Evolutionary conservation across 2,113 vertebrate species (phyloP), one percentile per base, ranked within the genome.

Genomic region (Aptenodytes patagonicus): DNA sequence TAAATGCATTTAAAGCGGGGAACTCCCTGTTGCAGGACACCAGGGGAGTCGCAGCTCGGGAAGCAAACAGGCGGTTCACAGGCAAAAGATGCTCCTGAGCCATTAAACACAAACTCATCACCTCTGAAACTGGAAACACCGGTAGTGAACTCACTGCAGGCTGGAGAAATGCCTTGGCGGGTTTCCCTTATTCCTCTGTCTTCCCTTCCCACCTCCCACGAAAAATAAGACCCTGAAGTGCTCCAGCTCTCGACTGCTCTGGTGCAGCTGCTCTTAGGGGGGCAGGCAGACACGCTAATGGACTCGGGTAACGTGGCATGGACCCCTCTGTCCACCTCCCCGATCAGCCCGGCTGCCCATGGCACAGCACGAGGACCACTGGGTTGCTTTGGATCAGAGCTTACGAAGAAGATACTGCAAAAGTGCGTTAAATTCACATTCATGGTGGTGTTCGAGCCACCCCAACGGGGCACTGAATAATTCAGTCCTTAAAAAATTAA

Each of bases 231-330:
- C 36, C 26, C 42, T 36, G 38, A 25, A 24, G 28, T 7, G 28
- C 70, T 51, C 52, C 58, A 18, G 76, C 15, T 66, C 73, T 79
- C 7, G 1, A 1, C 21, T 19, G 60, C 62, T 16, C 22, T 18
- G 40, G n/a, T n/a, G 40, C 9, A 25, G 46, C 28, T 28, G 44
- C 31, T 61, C 21, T 17, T 8, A 4, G 24, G 9, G 32, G 26
- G 44, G 36, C 6, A 20, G 46, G 16, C 9, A 26, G 73, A 36
- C 14, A 10, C 0, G 0, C 15, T 38, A 13, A 52, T 0, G 13
- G 32, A 5, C 31, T 7, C 0, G 2, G 28, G 31, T 31, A 4
- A 47, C 1, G 0, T 1, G 3, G 2, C 19, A 5, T 1, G 16
- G 82, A 87, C 29, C 77, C 34, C 47, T n/a, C 29, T 2, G 11